Evolutionary conservation across 2,888 invertebrate species (phyloP).

Genomic region (Nebria salina): DNA sequence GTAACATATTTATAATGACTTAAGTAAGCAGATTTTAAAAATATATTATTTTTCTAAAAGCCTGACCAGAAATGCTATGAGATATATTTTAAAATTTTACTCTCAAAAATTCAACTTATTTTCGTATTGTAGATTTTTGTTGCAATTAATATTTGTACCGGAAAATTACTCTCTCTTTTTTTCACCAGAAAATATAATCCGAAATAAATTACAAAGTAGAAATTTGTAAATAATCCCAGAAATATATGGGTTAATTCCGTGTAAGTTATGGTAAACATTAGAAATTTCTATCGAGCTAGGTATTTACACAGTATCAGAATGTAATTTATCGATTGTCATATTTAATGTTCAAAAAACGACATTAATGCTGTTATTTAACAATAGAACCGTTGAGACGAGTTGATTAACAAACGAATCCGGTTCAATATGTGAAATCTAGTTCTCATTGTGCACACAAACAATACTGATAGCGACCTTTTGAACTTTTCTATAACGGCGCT

Average conservation of each 20-base stretch:
- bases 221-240: neutral
- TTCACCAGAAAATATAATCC: neutral
- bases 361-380: slow-evolving; percentile 1
- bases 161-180: neutral
- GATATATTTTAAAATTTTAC: too few species aligned
- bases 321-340: neutral
- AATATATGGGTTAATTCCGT: neutral
- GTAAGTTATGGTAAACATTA: neutral
- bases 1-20: neutral
- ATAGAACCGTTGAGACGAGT: neutral
- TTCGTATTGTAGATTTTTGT: too few species aligned
- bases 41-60: too few species aligned
- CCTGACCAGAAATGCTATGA: too few species aligned
- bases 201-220: neutral
- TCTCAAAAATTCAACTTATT: too few species aligned
- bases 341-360: neutral
- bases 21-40: too few species aligned
- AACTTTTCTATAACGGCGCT: neutral
- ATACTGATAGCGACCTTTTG: neutral
- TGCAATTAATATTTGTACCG: too few species aligned
- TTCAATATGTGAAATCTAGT: neutral
- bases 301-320: neutral
- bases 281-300: neutral
- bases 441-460: neutral
- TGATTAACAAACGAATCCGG: neutral